phyloP scores from a whole-genome alignment of 2,797 vertebrate genomes.

The Aphelocoma californica region DNA sequence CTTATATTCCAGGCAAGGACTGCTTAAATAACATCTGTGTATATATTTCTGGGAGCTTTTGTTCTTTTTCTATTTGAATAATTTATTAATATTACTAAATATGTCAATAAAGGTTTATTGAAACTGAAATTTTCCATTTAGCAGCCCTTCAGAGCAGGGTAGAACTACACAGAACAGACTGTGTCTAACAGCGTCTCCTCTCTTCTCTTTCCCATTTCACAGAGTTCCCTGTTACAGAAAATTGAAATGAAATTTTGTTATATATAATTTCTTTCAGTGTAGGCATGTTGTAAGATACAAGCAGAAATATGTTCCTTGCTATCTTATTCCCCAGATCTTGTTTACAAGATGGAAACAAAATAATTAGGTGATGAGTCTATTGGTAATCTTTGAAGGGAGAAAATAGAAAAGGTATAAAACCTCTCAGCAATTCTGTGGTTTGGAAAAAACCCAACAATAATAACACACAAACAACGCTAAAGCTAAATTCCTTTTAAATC shows the following conservation, averaged over 20 bases:
- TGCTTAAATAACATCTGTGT: not conserved
- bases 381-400: not conserved
- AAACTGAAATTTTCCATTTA: not conserved
- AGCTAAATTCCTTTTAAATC: constrained; percentile 44
- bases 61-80: not conserved
- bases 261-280: not conserved
- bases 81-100: not conserved
- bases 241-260: constrained; percentile 5
- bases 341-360: constrained; percentile 25
- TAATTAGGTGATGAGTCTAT: constrained; percentile 18
- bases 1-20: not conserved
- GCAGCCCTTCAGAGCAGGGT: not conserved
- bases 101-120: not conserved
- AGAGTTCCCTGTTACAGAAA: not conserved
- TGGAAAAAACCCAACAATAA: not conserved
- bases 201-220: not conserved
- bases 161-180: not conserved
- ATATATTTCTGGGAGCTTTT: not conserved
- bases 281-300: not conserved
- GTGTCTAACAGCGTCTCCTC: not conserved
- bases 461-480: not conserved
- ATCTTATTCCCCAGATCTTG: not conserved
- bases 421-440: not conserved
- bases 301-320: not conserved
- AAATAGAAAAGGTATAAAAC: constrained; percentile 4